Conservation (phyloP, 2,113 vertebrate genomes). For the Silurus asotus region DNA sequence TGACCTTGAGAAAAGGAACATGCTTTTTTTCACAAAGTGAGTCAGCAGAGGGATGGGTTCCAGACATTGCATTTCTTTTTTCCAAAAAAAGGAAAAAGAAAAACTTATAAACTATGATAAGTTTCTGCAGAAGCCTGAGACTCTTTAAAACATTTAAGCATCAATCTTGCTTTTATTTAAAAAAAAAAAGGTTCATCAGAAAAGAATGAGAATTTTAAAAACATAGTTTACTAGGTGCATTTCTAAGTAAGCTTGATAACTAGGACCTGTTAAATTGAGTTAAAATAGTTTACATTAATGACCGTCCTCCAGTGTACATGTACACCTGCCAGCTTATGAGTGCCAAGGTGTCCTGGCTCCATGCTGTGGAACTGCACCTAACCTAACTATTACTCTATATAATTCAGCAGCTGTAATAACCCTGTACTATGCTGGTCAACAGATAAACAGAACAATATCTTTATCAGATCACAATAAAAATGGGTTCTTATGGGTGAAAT, state of each 20-base stretch:
- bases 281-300: neutral
- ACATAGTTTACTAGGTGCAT: neutral
- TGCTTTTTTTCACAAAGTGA: constrained; percentile 33
- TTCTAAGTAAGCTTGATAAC: neutral
- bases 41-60: constrained; percentile 44
- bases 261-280: neutral
- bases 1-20: constrained; percentile 46
- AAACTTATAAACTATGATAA: neutral
- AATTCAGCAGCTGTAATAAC: neutral
- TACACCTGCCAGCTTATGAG: neutral
- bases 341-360: neutral
- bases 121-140: constrained; percentile 21
- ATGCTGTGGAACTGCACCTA: neutral
- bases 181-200: neutral
- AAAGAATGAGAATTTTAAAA: neutral
- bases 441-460: neutral
- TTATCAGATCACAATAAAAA: neutral
- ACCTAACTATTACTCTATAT: neutral
- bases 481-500: neutral
- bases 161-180: neutral
- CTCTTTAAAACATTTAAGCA: constrained; percentile 3
- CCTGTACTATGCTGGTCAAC: neutral
- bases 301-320: neutral
- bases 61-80: constrained; percentile 13
- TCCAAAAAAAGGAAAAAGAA: neutral